phyloP scores from a whole-genome alignment of 2,888 invertebrate species.

The Leucoma salicis region DNA sequence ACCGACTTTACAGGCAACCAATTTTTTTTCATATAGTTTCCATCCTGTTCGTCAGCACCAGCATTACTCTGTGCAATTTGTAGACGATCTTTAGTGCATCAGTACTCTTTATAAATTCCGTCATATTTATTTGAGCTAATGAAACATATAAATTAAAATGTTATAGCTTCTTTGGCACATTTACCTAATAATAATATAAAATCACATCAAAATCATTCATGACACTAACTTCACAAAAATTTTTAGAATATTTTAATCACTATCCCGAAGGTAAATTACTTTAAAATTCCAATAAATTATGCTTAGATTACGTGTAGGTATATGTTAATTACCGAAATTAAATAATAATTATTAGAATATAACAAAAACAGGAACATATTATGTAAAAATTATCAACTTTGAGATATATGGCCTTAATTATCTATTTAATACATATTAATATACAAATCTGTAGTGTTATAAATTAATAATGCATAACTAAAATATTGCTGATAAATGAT shows the following conservation, averaged over 20 bases:
- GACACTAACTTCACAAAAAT: slow-evolving; percentile 31
- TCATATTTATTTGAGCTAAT: no score
- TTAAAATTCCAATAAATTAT: not conserved
- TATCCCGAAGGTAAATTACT: slow-evolving; percentile 19
- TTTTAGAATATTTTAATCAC: slow-evolving; percentile 36
- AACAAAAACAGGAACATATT: slow-evolving; percentile 21
- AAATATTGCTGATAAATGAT: slow-evolving; percentile 20
- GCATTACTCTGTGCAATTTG: no score
- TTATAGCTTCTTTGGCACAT: slow-evolving; percentile 48
- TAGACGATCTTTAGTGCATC: no score
- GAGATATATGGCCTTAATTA: slow-evolving; percentile 27
- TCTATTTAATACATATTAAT: slow-evolving; percentile 34
- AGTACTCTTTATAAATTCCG: no score
- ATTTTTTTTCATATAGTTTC: no score
- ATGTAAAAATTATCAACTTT: slow-evolving; percentile 30
- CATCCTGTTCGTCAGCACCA: no score
- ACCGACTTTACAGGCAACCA: no score
- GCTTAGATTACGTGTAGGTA: not conserved
- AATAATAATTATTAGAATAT: slow-evolving; percentile 17
- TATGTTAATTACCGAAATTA: slow-evolving; percentile 12
- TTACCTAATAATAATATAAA: slow-evolving; percentile 18
- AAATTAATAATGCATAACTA: slow-evolving; percentile 27
- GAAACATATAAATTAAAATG: no score
- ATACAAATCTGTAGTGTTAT: slow-evolving; percentile 41
- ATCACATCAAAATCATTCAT: slow-evolving; percentile 17